Base-by-base conservation (phyloP, 2,888 invertebrate species). In the Lasioglossum figueresi region DNA sequence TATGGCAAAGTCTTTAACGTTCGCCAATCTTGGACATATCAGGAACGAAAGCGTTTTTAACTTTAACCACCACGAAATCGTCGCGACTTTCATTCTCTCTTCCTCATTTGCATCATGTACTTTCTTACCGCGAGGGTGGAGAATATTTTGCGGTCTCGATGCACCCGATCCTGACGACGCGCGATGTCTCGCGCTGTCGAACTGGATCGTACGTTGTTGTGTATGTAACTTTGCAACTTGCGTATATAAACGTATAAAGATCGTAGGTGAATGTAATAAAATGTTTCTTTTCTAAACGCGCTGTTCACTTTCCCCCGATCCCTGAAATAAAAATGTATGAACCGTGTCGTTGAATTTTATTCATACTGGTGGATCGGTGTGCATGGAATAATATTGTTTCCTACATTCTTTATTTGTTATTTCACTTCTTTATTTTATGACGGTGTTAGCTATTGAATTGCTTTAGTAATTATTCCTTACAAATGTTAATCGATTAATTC, bases 211-310 rank as follows among this genome's bases (percentile, higher is more conserved):
- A 84, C 70, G 82, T 86, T 79, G 85, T 87, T 88, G 83, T 90
- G 86, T 90, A 90, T 85, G 88, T 89, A 81, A 89, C 81, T 86
- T 90, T 87, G 88, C 83, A 88, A 90, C 85, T 82, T 76, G 83
- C 88, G 86, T 88, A 90, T 89, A 88, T 89, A 83, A 86, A 87
- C 91, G 89, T 91, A 88, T 93, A 91, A 88, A 88, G 88, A 86
- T 90, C 88, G 89, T 93, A 93, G 93, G 83, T 94, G 88, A 89
- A 87, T 93, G 92, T 94, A 93, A 93, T 93, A 93, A 94, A 92
- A 86, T 89, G 91, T 93, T 93, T 90, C 87, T 93, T 92, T 90
- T 91, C 73, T 90, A 89, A 84, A 40, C 66, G 82, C 19, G 23
- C 70, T 59, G n/a, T 74, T 79, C 76, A 34, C 59, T 73, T 48